phyloP scores from a whole-genome alignment of 2,113 vertebrate genomes.

The Pomatorhinus ruficollis region DNA sequence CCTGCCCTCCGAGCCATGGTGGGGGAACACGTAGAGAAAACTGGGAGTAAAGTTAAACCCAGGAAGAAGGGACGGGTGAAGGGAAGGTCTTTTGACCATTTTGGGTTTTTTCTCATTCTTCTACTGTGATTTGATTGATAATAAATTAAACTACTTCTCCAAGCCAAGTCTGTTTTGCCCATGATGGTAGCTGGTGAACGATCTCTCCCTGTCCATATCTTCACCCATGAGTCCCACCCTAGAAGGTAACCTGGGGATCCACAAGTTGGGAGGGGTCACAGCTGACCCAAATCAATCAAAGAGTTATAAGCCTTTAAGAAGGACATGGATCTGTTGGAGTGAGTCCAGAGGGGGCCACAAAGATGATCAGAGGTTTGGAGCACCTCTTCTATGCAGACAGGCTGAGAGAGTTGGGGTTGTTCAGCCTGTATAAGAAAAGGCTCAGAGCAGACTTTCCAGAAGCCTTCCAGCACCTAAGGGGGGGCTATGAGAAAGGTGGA shows the following conservation, averaged over 20 bases:
- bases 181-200: not conserved
- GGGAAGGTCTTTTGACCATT: not conserved
- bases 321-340: not conserved
- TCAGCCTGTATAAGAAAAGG: not conserved
- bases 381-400: not conserved
- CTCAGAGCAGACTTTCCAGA: not conserved
- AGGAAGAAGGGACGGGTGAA: not conserved
- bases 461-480: not conserved
- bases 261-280: not conserved
- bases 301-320: not conserved
- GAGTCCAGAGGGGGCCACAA: not conserved
- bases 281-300: not conserved
- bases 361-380: not conserved
- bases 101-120: not conserved
- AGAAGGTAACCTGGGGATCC: not conserved
- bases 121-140: not conserved
- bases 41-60: not conserved
- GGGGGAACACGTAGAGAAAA: not conserved
- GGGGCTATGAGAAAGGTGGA: not conserved
- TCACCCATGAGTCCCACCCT: not conserved
- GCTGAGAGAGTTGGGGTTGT: not conserved
- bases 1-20: not conserved
- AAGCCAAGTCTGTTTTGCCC: not conserved
- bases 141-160: not conserved
- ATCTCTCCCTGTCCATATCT: not conserved